These are phyloP conservation scores for Sinotaia quadrata DNA, from an alignment of 2,888 invertebrate species.

Conservation along the genomic window DNA sequence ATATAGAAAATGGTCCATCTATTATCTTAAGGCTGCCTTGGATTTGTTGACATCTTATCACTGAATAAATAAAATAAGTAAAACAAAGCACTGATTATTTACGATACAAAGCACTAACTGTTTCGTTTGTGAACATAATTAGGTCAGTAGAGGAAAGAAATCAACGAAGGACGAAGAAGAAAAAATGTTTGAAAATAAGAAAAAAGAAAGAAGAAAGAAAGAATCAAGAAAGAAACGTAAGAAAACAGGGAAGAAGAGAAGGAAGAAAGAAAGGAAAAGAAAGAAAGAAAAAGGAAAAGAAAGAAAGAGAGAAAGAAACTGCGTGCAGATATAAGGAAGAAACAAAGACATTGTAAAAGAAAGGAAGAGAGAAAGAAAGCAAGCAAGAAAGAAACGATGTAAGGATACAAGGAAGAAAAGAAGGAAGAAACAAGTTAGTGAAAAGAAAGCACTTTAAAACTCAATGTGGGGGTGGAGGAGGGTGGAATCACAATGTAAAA, in stretches of 20 bases:
- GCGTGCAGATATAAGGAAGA: not conserved
- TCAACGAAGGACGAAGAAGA: not conserved
- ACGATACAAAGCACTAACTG: not conserved
- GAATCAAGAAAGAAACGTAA: not conserved
- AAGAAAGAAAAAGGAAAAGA: not conserved
- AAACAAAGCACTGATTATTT: not conserved
- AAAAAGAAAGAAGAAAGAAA: not conserved
- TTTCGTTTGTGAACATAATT: not conserved
- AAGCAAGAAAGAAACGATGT: not conserved
- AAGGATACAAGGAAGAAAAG: no score
- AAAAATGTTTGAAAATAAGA: not conserved
- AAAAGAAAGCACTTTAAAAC: no score
- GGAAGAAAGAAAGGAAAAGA: not conserved
- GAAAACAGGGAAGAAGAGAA: not conserved
- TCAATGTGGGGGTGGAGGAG: no score
- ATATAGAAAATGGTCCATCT: constrained; percentile 56
- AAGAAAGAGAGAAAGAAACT: not conserved
- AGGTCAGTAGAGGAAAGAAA: not conserved
- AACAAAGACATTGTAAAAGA: not conserved
- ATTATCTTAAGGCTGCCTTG: constrained; percentile 46
- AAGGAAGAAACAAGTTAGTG: no score
- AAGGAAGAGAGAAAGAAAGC: not conserved
- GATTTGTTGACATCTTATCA: constrained; percentile 44
- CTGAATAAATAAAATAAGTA: constrained; percentile 50
- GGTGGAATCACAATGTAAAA: no score